Conservation (phyloP, 1,140 invertebrate species). For the Arctopsyche grandis region DNA sequence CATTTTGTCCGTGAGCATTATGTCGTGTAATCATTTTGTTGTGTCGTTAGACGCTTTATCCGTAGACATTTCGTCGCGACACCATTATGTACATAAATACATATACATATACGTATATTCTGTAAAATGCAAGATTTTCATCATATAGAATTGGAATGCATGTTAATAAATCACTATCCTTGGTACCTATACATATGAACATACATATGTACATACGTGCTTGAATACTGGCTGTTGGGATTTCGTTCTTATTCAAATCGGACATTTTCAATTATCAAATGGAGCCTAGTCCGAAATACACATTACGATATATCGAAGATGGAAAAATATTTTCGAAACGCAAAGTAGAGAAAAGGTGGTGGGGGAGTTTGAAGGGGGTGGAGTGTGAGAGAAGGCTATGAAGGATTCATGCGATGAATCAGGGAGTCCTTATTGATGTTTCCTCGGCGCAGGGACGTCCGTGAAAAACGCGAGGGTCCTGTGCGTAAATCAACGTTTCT, state of each 20-base stretch:
- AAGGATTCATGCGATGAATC: conserved; percentile 15
- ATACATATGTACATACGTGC: too few species aligned
- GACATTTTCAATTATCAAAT: background rate
- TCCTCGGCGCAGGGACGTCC: background rate
- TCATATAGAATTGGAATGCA: too few species aligned
- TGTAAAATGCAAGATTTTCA: too few species aligned
- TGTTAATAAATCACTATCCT: too few species aligned
- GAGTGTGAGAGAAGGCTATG: background rate
- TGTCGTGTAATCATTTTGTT: too few species aligned
- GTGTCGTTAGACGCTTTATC: too few species aligned
- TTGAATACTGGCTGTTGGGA: too few species aligned
- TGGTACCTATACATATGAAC: too few species aligned
- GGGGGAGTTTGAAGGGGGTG: too few species aligned
- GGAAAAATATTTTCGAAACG: background rate
- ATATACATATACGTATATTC: background rate
- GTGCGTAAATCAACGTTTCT: conserved; percentile 13
- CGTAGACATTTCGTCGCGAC: background rate
- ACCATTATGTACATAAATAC: background rate
- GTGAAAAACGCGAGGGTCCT: background rate
- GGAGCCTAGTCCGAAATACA: background rate
- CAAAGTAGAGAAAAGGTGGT: background rate
- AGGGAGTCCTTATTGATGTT: conserved; percentile 21
- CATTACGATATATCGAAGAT: background rate
- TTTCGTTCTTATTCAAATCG: too few species aligned
- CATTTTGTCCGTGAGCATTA: too few species aligned